Evolutionary conservation across 2,888 invertebrate species (phyloP), one percentile per base, ranked within the genome.

Genomic region (Dexiosoma caninum): DNA sequence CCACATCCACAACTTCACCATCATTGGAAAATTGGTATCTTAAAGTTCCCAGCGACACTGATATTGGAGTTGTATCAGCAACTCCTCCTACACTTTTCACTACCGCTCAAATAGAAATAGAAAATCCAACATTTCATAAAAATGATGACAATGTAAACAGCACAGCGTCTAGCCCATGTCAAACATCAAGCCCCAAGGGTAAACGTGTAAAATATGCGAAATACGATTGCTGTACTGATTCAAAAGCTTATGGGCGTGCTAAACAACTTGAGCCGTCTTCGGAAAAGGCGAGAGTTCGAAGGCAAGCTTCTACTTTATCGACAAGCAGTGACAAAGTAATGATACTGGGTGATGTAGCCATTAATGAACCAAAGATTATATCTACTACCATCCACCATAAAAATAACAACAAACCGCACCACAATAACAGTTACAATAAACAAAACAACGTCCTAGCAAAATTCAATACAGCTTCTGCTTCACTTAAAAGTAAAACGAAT

Each of bases 401-500:
- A 69, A 64, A 76, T 66, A 60, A 71, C 59, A 55, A 64, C 23
- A 67, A 75, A 59, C 72, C 67, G 51, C 72, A 81, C 49, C 64
- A 72, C 21, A 78, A 72, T 44, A 78, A 81, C 12, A 59, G 71
- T 27, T 60, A 80, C 7, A 72, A 81, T 30, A 75, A 67, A 7
- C 55, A 77, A 70, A 66, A 67, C 83, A 85, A 64, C 82, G 84
- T 80, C 46, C 82, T 37, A 44, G 84, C 83, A 83, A 83, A 84
- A 69, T 78, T 91, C 91, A 84, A 89, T 90, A 86, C 57, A 37
- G 32, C 49, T 46, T 72, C 75, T 44, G 35, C 30, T 46, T 51
- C 62, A 53, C 32, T 32, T 60, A 64, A 64, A 37, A 91, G 90
- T 86, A 91, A 91, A 88, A 90, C 90, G 85, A 92, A 91, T 84